Evolutionary conservation across 1,140 invertebrate species (phyloP), one percentile per base, ranked within the genome.

Genomic region (Melitaea cinxia): DNA sequence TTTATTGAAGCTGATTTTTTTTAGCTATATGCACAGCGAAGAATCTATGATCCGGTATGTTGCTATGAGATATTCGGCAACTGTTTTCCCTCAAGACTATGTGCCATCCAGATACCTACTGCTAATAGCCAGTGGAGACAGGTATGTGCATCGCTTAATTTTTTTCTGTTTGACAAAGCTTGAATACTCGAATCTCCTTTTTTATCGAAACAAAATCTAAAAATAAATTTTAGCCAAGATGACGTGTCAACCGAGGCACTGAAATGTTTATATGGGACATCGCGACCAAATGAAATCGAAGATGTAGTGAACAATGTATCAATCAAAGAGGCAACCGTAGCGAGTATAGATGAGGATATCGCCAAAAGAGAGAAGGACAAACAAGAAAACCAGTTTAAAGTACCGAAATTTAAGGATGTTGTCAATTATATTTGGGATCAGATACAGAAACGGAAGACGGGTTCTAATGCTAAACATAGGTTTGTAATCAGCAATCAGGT

Each of bases 91-190:
- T 3, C 89, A 94, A 24, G 93, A 96, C 74, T 96, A 97, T 84
- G 93, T 96, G 1, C 94, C 96, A 1, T 96, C 97, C 1, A 92
- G 96, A 71, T 98, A 96, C 82, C 91, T 98, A 12, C 89, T 98
- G 30, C 89, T 98, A n/a, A 80, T 97, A 19, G 96, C 96, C 9
- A 95, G 94, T 73, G 96, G 96, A 30, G 97, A 98, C 82, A 93
- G 88, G 95, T 96, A 88, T 89, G 91, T 65, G 1, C 6, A 2
- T 15, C 10, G n/a, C n/a, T n/a, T n/a, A n/a, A n/a, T n/a, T n/a
- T n/a, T n/a, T n/a, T n/a, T n/a, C n/a, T n/a, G n/a, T n/a, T n/a
- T 35, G 12, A 4, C 12, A 3, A 2, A 35, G 33, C 9, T 10
- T 2, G 33, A 35, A 35, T 2, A n/a, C 33, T 7, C 1, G 6